A percentile compares a stretch with the other conserved stretches of the same genome.
Conservation (phyloP, 2,888 invertebrate genomes). For the Orthosia incerta region DNA sequence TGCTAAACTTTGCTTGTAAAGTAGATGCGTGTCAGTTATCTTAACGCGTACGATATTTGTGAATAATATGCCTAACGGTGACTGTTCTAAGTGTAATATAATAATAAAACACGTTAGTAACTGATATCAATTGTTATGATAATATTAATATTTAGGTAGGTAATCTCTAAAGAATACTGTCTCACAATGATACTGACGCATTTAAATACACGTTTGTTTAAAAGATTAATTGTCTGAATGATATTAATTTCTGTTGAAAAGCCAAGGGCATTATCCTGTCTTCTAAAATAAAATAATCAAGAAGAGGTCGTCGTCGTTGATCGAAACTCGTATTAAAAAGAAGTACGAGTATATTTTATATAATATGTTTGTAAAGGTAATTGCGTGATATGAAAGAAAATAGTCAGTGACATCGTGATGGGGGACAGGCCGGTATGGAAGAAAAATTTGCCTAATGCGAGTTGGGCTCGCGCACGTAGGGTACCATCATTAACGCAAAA, state of each 20-base stretch:
- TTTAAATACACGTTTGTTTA: background rate
- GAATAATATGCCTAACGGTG: conserved; percentile 31
- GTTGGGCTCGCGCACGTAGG: too few relatives aligned
- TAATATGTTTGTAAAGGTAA: too few relatives aligned
- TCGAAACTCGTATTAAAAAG: too few relatives aligned
- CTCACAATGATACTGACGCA: background rate
- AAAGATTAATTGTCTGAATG: background rate
- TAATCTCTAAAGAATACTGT: conserved; percentile 20
- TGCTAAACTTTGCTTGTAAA: conserved; percentile 28
- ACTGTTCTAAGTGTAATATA: conserved; percentile 19
- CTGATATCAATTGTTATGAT: conserved; percentile 39
- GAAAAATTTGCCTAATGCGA: too few relatives aligned
- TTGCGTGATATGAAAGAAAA: too few relatives aligned
- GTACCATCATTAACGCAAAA: too few relatives aligned
- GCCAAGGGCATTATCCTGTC: background rate
- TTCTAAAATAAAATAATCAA: background rate
- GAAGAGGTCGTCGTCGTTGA: too few relatives aligned
- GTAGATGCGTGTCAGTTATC: conserved; percentile 38
- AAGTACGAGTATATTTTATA: too few relatives aligned
- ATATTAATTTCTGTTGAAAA: conserved; percentile 4
- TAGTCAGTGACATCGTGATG: too few relatives aligned
- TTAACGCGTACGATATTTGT: conserved; percentile 20
- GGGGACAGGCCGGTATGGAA: too few relatives aligned
- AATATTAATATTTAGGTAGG: conserved; percentile 26
- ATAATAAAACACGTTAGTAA: conserved; percentile 29